Evolutionary conservation across 64 coral and sea anemone species (phyloP), one percentile per base, ranked within the genome.

Genomic region (Dendrophyllia cribrosa): DNA sequence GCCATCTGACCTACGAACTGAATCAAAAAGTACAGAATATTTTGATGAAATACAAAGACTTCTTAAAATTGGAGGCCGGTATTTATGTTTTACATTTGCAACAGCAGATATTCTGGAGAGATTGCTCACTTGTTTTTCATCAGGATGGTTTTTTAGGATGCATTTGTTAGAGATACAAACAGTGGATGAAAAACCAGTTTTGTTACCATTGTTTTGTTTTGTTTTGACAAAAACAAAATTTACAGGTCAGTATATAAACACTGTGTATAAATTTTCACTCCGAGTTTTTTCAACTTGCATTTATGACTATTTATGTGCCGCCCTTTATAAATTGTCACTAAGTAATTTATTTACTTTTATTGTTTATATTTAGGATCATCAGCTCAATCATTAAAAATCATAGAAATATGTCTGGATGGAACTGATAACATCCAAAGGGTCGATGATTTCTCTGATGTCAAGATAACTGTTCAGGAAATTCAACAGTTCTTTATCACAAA

Each of bases 201-300:
- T 70, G 9, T 89, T 93, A 15, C 93, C 96, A 76, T 80, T 98
- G 49, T 98, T 95, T 95, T 87, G 90, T 55, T 95, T 98, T 90
- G 76, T 98, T 66, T 95, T 98, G 58, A 98, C 96, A 52, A 98
- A 98, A 43, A 98, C 96, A 79, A 98, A 95, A 65, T 95, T 82
- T 86, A 72, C 66, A 93, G 96, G 90, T 95, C 43, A 66, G 44
- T 86, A 14, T 22, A 20, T 24, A 20, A 34, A 34, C 34, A 34
- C 34, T 34, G 34, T 34, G 34, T 34, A 34, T 34, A 34, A 34
- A 34, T 34, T 34, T 34, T 34, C 34, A 34, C 34, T 34, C 34
- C 2, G 34, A 34, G 34, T 34, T 34, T 34, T 34, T 34, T 34
- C 34, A 34, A 34, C 34, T 34, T 34, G 34, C 34, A 34, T 34